Evolutionary conservation across 2,113 vertebrate species (phyloP).

Genomic region (Protobothrops mucrosquamatus): DNA sequence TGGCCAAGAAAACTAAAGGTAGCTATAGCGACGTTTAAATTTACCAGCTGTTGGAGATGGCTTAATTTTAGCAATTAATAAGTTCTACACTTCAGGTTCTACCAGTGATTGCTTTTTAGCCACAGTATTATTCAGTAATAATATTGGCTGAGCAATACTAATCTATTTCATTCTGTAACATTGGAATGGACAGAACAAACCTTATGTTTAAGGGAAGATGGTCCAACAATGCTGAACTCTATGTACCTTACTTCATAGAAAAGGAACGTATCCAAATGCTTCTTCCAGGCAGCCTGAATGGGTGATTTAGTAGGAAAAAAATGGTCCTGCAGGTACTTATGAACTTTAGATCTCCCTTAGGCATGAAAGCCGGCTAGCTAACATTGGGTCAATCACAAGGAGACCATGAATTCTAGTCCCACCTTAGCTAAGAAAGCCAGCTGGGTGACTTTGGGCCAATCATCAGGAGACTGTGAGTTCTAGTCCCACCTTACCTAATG

Average conservation of each 20-base stretch:
- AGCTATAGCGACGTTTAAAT: not conserved
- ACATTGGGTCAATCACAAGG: not conserved
- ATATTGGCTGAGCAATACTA: not conserved
- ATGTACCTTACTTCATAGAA: not conserved
- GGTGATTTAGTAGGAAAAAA: not conserved
- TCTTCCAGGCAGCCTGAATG: not conserved
- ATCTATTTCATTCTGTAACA: not conserved
- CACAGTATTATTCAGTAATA: not conserved
- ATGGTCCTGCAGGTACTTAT: not conserved
- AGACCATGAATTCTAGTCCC: no score
- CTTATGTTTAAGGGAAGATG: not conserved
- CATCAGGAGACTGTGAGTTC: no score
- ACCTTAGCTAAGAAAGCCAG: no score
- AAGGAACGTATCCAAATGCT: not conserved
- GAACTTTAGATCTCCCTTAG: not conserved
- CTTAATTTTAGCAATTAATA: not conserved
- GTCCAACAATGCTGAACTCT: not conserved
- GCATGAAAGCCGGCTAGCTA: not conserved
- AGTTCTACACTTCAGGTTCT: not conserved
- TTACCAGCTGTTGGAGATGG: not conserved
- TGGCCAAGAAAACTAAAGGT: not conserved
- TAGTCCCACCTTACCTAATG: no score
- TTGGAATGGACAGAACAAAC: not conserved
- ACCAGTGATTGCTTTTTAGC: not conserved
- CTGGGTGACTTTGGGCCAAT: no score